These are phyloP conservation scores for Rhinophrynus dorsalis DNA, from an alignment of 2,797 vertebrate species.

Conservation along the genomic window DNA sequence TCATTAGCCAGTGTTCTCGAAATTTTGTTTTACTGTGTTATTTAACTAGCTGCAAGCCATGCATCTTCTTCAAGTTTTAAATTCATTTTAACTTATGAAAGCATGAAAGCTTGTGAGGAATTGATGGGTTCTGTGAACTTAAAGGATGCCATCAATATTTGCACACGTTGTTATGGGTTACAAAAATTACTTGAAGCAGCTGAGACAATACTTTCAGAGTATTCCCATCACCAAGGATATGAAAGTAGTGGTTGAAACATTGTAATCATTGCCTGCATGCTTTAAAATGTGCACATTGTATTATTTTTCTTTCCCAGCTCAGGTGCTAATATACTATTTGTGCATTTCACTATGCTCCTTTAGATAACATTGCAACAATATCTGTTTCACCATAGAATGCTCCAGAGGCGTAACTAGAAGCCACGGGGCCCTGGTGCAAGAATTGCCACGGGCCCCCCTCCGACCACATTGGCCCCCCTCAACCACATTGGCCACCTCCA, in stretches of 20 bases:
- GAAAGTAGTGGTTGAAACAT: constrained; percentile 2
- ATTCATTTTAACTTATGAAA: neutral
- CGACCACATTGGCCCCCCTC: too few relatives aligned
- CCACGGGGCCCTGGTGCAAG: too few relatives aligned
- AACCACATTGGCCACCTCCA: too few relatives aligned
- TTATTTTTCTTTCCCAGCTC: constrained; percentile 2
- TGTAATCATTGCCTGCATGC: constrained; percentile 34
- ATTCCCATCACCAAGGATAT: constrained; percentile 27
- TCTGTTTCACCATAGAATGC: neutral
- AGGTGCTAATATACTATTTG: neutral
- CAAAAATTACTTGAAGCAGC: neutral
- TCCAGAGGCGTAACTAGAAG: too few relatives aligned
- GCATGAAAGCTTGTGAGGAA: neutral
- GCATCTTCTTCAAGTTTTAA: neutral
- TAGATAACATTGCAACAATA: neutral
- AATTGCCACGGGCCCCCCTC: too few relatives aligned
- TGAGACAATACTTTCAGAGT: constrained; percentile 16
- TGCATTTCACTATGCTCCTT: neutral
- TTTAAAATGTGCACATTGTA: neutral
- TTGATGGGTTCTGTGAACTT: constrained; percentile 28
- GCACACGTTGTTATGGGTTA: constrained; percentile 38
- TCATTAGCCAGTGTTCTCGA: constrained; percentile 15
- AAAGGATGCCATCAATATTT: constrained; percentile 24
- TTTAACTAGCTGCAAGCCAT: constrained; percentile 21
- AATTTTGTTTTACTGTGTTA: constrained; percentile 14